Base-by-base conservation (phyloP, 2,888 invertebrate species). In the Miltochrista miniata region DNA sequence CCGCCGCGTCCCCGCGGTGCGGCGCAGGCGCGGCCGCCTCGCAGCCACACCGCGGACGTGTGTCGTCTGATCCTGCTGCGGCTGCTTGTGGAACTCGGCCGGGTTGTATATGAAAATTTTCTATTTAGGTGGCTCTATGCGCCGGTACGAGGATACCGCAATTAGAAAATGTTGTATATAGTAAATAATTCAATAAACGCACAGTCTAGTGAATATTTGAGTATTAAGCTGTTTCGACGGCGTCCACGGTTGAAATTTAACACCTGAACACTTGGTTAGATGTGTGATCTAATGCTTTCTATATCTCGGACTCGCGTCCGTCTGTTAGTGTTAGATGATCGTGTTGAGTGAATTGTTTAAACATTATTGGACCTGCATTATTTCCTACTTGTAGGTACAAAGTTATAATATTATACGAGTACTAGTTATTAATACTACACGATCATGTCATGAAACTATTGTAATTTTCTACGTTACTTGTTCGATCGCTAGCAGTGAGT, bases 131-230 rank as follows among this genome's bases (percentile, higher is more conserved):
- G 72, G 72, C 76, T 77, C 68, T 71, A 70, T 74, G 74, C 72
- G 78, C 71, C 66, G 70, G 70, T 78, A 76, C 72, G 56, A 62
- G 74, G 70, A 70, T 76, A 75, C 72, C 74, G 73, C 72, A 63
- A 72, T 71, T 81, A 82, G 72, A 73, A 72, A 73, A 81, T 81
- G 79, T 81, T 90, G 90, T 90, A 90, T 74, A 90, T 90, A 90
- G 72, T 76, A 82, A n/a, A 77, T 79, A 87, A 85, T 68, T 87
- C 87, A 88, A 88, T 87, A 90, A 87, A 90, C 91, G 91, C 91
- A 91, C 91, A 91, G 88, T 90, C 79, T 90, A 91, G 90, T 85
- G 87, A 81, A 81, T 90, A 89, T 87, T 86, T 82, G 77, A 84
- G 83, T 84, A 82, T 83, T 88, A 89, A 84, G 86, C 83, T 79